phyloP scores from a whole-genome alignment of 1,140 invertebrate species.

The Camponotus floridanus region DNA sequence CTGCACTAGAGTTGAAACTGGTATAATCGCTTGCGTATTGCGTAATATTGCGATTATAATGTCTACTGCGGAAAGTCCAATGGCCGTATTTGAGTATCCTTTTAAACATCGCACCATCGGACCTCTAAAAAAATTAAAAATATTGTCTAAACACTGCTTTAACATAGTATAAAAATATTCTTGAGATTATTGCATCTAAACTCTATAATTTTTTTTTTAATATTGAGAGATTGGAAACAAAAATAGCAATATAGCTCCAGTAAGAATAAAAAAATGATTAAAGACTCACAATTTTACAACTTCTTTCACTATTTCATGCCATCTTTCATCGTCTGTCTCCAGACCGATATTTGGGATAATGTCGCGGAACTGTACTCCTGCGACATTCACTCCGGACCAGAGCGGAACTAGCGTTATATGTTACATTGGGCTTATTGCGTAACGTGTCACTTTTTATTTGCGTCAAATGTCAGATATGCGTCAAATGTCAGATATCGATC shows the following conservation, averaged over 20 bases:
- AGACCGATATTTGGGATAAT: slow-evolving; percentile 86
- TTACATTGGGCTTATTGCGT: slow-evolving; percentile 47
- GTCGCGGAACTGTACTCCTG: slow-evolving; percentile 88
- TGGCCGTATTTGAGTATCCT: slow-evolving; percentile 87
- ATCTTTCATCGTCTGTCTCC: slow-evolving; percentile 86
- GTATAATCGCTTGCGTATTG: slow-evolving; percentile 86
- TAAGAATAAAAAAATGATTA: not conserved
- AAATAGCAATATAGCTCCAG: too few species aligned
- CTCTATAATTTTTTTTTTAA: too few species aligned
- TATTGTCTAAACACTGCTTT: not conserved
- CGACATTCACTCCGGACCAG: slow-evolving; percentile 89
- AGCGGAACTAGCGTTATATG: slow-evolving; percentile 86
- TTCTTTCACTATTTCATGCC: slow-evolving; percentile 86
- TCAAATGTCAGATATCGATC: slow-evolving; percentile 41
- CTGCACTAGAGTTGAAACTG: slow-evolving; percentile 87
- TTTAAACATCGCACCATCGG: slow-evolving; percentile 87
- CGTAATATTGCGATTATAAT: slow-evolving; percentile 86
- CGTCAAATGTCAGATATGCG: slow-evolving; percentile 23
- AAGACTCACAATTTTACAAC: slow-evolving; percentile 86
- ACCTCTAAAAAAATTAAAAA: slow-evolving; percentile 80
- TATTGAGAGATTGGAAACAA: too few species aligned
- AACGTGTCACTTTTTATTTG: slow-evolving; percentile 48
- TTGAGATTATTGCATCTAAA: not conserved
- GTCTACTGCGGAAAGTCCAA: slow-evolving; percentile 86
- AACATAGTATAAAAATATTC: not conserved